These are phyloP conservation scores for Zeugodacus cucurbitae DNA, from an alignment of 1,140 invertebrate species.

Conservation along the genomic window DNA sequence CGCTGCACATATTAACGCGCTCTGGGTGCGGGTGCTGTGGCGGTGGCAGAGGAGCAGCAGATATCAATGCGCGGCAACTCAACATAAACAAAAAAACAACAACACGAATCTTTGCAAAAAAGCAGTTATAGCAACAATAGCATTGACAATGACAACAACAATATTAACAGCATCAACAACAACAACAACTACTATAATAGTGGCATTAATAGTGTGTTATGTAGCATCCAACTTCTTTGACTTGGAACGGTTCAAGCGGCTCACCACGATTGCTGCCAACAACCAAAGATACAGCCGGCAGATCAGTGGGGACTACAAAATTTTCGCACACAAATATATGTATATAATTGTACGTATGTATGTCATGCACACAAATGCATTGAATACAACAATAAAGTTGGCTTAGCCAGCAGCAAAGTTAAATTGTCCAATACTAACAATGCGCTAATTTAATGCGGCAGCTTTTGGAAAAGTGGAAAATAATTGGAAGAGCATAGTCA, in stretches of 20 bases:
- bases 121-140: background rate
- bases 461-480: conserved; percentile 22
- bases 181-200: too few relatives aligned
- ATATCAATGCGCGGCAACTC: background rate
- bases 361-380: background rate
- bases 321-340: background rate
- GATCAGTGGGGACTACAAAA: background rate
- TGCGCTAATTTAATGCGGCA: conserved; percentile 36
- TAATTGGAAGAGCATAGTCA: conserved; percentile 26
- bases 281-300: background rate
- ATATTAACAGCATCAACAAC: background rate
- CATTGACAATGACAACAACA: background rate
- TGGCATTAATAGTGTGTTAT: background rate
- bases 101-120: background rate
- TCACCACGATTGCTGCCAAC: background rate
- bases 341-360: background rate
- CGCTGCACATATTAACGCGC: background rate
- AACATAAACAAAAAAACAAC: background rate
- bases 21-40: background rate
- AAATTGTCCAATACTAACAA: conserved; percentile 38
- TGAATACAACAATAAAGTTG: conserved; percentile 19
- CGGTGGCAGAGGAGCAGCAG: background rate
- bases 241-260: background rate
- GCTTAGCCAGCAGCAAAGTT: conserved; percentile 17
- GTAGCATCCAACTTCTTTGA: conserved; percentile 5